Evolutionary conservation across 53 echinoderm and acorn worm species (phyloP).

Genomic region (Holothuria scabra): DNA sequence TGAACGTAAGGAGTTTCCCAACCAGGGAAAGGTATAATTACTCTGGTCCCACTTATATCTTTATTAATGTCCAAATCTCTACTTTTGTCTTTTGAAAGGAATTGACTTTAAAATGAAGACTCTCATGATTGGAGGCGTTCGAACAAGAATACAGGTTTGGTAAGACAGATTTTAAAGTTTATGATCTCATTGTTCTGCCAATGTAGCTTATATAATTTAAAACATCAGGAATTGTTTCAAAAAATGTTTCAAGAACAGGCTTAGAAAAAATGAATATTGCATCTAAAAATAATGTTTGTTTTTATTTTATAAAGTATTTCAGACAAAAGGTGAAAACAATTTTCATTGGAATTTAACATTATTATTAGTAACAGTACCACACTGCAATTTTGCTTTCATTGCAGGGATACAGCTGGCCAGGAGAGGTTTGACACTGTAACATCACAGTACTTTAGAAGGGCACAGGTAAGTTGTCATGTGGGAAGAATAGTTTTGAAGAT

Average conservation of each 20-base stretch:
- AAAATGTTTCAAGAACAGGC: no score
- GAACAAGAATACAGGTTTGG: slow-evolving; percentile 90
- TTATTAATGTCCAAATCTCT: background rate
- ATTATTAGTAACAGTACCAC: background rate
- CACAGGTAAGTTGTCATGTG: slow-evolving; percentile 73
- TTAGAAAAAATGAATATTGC: no score
- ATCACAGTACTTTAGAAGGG: slow-evolving; percentile 97
- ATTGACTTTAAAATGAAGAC: slow-evolving; percentile 99
- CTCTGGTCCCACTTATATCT: no score
- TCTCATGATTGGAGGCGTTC: slow-evolving; percentile 70
- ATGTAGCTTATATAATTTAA: background rate
- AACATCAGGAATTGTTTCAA: no score
- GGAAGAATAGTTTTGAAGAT: background rate
- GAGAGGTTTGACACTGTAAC: slow-evolving; percentile 97
- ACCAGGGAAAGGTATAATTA: no score
- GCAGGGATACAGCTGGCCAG: slow-evolving; percentile 98
- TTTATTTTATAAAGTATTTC: background rate
- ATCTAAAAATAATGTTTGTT: background rate
- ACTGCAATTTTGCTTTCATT: slow-evolving; percentile 7
- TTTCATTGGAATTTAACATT: background rate
- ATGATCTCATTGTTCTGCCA: no score
- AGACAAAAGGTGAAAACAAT: background rate
- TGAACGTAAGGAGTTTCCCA: no score
- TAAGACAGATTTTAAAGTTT: slow-evolving; percentile 42
- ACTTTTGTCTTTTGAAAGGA: slow-evolving; percentile 61